Conservation (phyloP, 2,797 vertebrate species). For the Anguilla obscura region DNA sequence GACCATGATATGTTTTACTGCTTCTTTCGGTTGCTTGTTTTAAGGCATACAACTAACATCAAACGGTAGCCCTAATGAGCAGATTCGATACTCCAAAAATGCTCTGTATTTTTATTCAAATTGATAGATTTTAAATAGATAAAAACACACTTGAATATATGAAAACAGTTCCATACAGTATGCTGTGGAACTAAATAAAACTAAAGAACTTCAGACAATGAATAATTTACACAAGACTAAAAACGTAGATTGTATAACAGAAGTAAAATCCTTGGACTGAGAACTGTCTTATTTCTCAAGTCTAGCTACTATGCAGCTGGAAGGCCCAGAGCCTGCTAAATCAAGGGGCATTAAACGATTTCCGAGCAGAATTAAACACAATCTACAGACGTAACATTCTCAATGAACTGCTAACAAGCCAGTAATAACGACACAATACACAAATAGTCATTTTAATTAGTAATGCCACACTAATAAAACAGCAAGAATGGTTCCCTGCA, state of each 20-base stretch:
- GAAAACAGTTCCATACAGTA: not conserved
- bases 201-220: not conserved
- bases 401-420: not conserved
- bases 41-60: not conserved
- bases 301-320: not conserved
- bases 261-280: not conserved
- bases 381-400: not conserved
- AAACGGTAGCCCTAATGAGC: not conserved
- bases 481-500: not conserved
- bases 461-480: not conserved
- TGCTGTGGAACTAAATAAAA: not conserved
- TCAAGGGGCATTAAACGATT: slow-evolving; percentile 10
- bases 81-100: not conserved
- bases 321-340: slow-evolving; percentile 6
- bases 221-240: not conserved
- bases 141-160: not conserved
- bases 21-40: not conserved
- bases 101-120: not conserved
- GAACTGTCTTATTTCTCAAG: not conserved
- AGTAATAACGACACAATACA: not conserved
- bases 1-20: not conserved
- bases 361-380: not conserved
- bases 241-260: not conserved
- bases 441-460: not conserved
- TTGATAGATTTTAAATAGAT: not conserved